These are phyloP conservation scores for Hycleus cichorii DNA, from an alignment of 1,140 invertebrate species.

Conservation along the genomic window DNA sequence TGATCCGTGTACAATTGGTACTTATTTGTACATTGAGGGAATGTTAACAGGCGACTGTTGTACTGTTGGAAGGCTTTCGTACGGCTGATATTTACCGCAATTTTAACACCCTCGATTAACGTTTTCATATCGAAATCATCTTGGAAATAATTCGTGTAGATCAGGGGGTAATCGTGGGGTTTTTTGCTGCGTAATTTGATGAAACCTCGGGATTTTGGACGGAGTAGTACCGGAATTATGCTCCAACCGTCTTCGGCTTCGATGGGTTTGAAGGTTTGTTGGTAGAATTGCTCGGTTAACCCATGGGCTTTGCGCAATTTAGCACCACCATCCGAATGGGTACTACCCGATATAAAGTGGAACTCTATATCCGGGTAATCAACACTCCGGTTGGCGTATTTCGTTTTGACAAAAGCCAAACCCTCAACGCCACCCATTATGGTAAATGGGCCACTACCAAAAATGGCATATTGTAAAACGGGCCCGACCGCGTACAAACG, in stretches of 20 bases:
- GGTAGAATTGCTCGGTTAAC: constrained; percentile 62
- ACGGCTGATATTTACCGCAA: constrained; percentile 63
- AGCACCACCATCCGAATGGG: constrained; percentile 77
- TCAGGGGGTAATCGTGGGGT: constrained; percentile 84
- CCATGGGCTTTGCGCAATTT: constrained; percentile 78
- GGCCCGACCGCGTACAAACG: constrained; percentile 68
- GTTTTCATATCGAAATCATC: constrained; percentile 72
- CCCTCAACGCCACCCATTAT: constrained; percentile 88
- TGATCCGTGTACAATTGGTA: constrained; percentile 58
- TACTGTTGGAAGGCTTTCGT: constrained; percentile 64
- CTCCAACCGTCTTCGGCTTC: constrained; percentile 76
- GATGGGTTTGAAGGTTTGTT: constrained; percentile 63
- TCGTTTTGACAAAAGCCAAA: constrained; percentile 83
- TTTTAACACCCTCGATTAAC: constrained; percentile 76
- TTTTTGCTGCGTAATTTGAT: constrained; percentile 74
- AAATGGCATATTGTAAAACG: constrained; percentile 66
- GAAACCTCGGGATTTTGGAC: constrained; percentile 71
- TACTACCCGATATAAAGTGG: constrained; percentile 85
- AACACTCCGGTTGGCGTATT: constrained; percentile 71
- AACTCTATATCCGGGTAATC: constrained; percentile 90
- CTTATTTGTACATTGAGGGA: constrained; percentile 59
- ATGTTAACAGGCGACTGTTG: constrained; percentile 61
- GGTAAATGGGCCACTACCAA: constrained; percentile 76
- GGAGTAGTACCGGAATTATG: constrained; percentile 74
- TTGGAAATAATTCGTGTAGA: constrained; percentile 86